These are phyloP conservation scores for Loriculus beryllinus DNA, from an alignment of 2,797 vertebrate genomes.

Conservation along the genomic window DNA sequence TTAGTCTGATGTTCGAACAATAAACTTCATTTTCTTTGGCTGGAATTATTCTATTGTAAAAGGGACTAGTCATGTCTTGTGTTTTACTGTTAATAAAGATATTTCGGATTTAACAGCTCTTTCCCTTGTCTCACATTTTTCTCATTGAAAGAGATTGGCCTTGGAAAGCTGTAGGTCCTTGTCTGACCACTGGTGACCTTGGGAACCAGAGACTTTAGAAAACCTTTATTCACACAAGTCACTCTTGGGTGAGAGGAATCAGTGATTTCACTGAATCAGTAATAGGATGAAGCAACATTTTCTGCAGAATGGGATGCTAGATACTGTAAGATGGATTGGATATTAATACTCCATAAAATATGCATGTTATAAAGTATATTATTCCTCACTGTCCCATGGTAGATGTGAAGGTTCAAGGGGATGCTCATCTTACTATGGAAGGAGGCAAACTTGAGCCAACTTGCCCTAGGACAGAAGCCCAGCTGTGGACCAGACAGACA, in stretches of 20 bases:
- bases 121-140: neutral
- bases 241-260: neutral
- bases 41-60: conserved; percentile 53
- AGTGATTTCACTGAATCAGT: neutral
- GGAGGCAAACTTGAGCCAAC: neutral
- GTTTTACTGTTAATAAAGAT: conserved; percentile 67
- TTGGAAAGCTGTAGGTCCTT: neutral
- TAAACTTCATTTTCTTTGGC: conserved; percentile 37
- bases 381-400: neutral
- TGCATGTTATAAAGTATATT: neutral
- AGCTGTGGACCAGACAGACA: neutral
- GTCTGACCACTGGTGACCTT: neutral
- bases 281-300: neutral
- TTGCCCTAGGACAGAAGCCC: neutral
- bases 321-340: neutral
- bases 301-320: neutral
- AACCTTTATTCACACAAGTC: neutral
- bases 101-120: conserved; percentile 38
- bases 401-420: neutral
- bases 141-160: neutral
- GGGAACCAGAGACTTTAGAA: neutral
- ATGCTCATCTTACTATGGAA: neutral
- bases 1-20: conserved; percentile 24
- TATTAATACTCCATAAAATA: neutral
- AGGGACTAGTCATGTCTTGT: conserved; percentile 54